Evolutionary conservation across 2,797 vertebrate species (phyloP), one percentile per base, ranked within the genome.

Genomic region (Podargus strigoides): DNA sequence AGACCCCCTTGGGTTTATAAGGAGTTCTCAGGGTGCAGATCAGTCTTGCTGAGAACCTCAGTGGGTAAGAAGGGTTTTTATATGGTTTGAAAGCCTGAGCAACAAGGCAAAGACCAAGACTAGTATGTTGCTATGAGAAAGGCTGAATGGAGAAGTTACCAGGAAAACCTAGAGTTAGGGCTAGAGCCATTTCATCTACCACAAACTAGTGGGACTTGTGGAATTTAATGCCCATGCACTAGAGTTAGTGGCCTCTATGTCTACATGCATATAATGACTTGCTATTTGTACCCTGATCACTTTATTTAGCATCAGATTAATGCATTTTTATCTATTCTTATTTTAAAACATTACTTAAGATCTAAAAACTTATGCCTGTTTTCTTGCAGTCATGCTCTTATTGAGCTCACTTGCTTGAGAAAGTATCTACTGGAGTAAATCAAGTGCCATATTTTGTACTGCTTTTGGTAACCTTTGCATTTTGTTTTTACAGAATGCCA

Each of bases 401-500:
- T 4, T 64, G 58, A 49, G 20, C 39, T 85, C n/a, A 53, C 11
- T 22, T 78, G 34, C 66, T 60, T 67, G 34, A 34, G 37, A 80
- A 52, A 44, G 30, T 14, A 21, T 69, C 46, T 67, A 53, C 22
- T 34, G 44, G 39, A 80, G 27, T 52, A 92, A 88, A 72, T 60
- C 32, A 3, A 55, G 58, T 36, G 44, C 78, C 34, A 3, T 74
- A 30, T 83, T 93, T 87, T 87, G 37, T 69, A 62, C 20, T 84
- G 68, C 60, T 93, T 93, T 68, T 78, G 42, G n/a, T 91, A 87
- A 91, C 52, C 44, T 92, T 82, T 94, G 42, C 12, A 3, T 69
- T 77, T 83, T 85, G 14, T 64, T 89, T 68, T 50, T 93, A 30
- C 55, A 98, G 98, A 97, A 97, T 98, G 96, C 97, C 98, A 91